phyloP scores from a whole-genome alignment of 1,140 invertebrate species.

The Whitmania pigra region DNA sequence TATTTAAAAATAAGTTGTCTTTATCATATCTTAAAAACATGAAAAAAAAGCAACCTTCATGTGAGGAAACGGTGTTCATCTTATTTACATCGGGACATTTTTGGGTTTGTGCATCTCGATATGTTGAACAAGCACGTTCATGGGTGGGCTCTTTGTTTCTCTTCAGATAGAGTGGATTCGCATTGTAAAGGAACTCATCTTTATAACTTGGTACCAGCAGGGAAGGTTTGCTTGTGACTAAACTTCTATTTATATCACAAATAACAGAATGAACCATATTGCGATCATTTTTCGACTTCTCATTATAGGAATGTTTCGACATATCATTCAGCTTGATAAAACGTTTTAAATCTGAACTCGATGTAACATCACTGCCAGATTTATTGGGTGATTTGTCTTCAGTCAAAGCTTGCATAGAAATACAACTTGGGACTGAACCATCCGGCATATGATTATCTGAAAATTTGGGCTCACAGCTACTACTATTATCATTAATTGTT shows the following conservation, averaged over 20 bases:
- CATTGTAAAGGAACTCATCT: constrained; percentile 4
- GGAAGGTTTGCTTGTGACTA: not conserved
- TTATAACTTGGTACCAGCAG: constrained; percentile 7
- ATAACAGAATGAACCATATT: not conserved
- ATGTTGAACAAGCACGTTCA: not conserved
- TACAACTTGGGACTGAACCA: not conserved
- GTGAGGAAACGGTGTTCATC: not conserved
- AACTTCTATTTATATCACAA: not conserved
- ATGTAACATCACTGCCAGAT: no score
- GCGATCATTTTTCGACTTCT: not conserved
- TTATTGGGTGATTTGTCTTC: no score
- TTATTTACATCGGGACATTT: not conserved
- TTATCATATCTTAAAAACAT: not conserved
- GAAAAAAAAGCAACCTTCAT: not conserved
- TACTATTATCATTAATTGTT: not conserved
- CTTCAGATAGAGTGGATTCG: not conserved
- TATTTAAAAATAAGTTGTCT: no score
- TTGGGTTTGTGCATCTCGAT: not conserved
- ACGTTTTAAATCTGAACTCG: not conserved
- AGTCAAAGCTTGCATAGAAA: no score
- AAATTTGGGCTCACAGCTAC: not conserved
- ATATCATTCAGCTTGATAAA: not conserved
- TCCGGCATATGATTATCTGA: not conserved
- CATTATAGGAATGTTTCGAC: not conserved
- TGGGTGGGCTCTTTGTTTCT: not conserved